Evolutionary conservation across 2,888 invertebrate genomes (phyloP).

Genomic region (Phragmatobia fuliginosa): DNA sequence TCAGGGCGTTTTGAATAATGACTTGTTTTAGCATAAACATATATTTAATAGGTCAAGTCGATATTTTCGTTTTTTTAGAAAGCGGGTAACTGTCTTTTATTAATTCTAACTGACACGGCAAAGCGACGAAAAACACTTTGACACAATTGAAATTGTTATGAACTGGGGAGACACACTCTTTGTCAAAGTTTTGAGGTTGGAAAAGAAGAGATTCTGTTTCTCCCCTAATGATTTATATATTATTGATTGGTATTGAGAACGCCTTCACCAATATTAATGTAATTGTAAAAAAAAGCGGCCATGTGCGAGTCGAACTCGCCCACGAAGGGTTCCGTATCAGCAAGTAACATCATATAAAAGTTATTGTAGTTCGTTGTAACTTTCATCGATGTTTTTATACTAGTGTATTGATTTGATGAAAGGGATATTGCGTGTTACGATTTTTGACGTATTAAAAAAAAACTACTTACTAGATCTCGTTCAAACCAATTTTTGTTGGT

Average conservation of each 20-base stretch:
- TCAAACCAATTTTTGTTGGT: too few species aligned
- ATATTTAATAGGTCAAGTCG: slow-evolving; percentile 17
- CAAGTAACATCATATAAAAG: too few species aligned
- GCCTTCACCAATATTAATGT: neutral
- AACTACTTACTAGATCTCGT: too few species aligned
- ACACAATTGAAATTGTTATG: slow-evolving; percentile 30
- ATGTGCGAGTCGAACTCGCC: too few species aligned
- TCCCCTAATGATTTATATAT: slow-evolving; percentile 1
- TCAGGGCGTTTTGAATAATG: neutral
- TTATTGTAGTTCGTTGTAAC: too few species aligned
- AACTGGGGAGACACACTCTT: slow-evolving; percentile 17
- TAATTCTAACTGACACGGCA: slow-evolving; percentile 24
- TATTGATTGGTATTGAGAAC: slow-evolving; percentile 5
- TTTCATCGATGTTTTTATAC: too few species aligned
- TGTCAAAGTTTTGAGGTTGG: slow-evolving; percentile 23
- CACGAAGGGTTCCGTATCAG: too few species aligned
- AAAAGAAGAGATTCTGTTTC: slow-evolving; percentile 16
- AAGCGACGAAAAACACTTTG: slow-evolving; percentile 24
- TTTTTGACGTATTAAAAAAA: too few species aligned
- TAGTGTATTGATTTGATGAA: too few species aligned
- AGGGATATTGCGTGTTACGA: too few species aligned
- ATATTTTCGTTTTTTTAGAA: slow-evolving; percentile 14
- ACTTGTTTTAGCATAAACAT: neutral
- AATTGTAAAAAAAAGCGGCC: neutral
- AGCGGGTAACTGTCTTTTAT: slow-evolving; percentile 13